phyloP scores from a whole-genome alignment of 2,113 vertebrate genomes.

The Lycaon pictus region DNA sequence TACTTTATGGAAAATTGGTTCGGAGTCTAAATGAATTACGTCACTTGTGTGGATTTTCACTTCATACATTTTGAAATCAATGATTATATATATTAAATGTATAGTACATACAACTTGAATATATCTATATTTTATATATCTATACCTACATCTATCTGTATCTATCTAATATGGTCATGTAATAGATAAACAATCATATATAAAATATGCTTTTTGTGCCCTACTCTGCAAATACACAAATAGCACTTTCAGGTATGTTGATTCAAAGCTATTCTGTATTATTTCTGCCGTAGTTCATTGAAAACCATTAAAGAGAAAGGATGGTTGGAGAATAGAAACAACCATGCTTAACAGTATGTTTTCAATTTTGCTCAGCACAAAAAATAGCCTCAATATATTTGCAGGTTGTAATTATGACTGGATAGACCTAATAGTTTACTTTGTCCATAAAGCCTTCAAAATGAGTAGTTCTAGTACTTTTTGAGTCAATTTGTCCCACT shows the following conservation, averaged over 20 bases:
- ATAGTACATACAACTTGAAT: background rate
- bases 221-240: background rate
- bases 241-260: background rate
- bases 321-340: background rate
- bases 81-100: background rate
- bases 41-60: background rate
- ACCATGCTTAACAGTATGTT: background rate
- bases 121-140: background rate
- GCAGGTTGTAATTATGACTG: conserved; percentile 17
- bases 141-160: background rate
- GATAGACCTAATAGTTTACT: background rate
- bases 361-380: conserved; percentile 53
- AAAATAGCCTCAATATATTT: conserved; percentile 20
- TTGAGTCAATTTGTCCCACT: background rate
- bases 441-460: conserved; percentile 18
- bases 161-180: background rate
- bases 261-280: background rate
- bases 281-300: background rate
- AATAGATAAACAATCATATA: background rate
- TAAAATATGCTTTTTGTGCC: background rate
- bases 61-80: background rate
- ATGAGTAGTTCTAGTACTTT: background rate
- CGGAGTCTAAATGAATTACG: background rate
- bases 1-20: background rate
- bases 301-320: background rate